phyloP scores from a whole-genome alignment of 2,797 vertebrate species.

The Pyrocephalus nanus region DNA sequence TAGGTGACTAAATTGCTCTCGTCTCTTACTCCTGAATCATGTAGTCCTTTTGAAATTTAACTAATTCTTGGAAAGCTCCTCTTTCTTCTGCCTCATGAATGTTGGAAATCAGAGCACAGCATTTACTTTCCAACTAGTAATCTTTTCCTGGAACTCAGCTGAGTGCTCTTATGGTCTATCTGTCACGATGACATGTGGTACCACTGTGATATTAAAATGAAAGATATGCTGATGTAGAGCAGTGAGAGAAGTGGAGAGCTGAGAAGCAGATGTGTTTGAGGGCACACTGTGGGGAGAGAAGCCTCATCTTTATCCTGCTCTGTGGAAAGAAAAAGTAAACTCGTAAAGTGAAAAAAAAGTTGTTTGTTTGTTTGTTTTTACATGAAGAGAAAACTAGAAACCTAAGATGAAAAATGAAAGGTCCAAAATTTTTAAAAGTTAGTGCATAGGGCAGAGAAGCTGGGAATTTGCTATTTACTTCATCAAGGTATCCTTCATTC shows the following conservation, averaged over 20 bases:
- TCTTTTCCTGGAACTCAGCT: not conserved
- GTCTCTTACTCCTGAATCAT: not conserved
- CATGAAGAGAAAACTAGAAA: not conserved
- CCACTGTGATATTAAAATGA: not conserved
- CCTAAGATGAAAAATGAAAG: not conserved
- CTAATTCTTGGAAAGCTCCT: not conserved
- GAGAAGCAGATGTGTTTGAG: not conserved
- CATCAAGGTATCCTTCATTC: not conserved
- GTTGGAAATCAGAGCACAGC: not conserved
- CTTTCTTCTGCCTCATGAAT: not conserved
- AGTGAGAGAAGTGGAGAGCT: not conserved
- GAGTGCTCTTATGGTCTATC: not conserved
- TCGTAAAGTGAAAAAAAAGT: not conserved
- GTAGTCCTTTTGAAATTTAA: not conserved
- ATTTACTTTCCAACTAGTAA: not conserved
- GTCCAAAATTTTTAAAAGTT: too few species aligned
- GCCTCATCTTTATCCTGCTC: not conserved
- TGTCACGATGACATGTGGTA: not conserved
- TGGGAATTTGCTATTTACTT: not conserved
- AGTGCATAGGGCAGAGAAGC: not conserved
- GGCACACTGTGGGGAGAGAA: not conserved
- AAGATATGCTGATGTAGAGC: not conserved
- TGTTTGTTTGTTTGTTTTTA: fast-evolving
- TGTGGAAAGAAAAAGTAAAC: not conserved
- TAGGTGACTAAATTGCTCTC: not conserved